Conservation (phyloP, 2,888 invertebrate species). For the Atrina japonica region DNA sequence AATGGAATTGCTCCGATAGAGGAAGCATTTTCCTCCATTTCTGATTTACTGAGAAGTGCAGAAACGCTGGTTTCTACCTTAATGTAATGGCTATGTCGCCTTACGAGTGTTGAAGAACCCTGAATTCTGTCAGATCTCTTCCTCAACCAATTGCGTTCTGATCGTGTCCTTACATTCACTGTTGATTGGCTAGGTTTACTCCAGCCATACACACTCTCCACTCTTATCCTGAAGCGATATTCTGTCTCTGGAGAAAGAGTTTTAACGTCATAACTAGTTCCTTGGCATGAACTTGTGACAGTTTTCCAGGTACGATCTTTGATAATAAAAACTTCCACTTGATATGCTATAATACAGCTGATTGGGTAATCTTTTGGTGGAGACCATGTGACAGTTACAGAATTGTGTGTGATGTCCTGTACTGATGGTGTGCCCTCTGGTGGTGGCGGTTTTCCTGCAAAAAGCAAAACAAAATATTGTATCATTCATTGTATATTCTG, state of each 20-base stretch:
- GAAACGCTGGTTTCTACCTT: constrained; percentile 57
- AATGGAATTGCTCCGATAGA: constrained; percentile 58
- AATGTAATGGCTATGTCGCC: constrained; percentile 60
- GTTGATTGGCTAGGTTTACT: constrained; percentile 68
- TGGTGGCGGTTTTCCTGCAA: constrained; percentile 69
- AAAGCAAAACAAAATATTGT: constrained; percentile 17
- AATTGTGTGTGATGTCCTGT: constrained; percentile 69
- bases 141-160: constrained; percentile 23
- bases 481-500: not conserved
- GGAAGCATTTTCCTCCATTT: constrained; percentile 45
- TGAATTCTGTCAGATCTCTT: constrained; percentile 46
- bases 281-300: constrained; percentile 70
- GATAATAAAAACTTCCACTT: constrained; percentile 60
- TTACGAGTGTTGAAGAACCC: constrained; percentile 49
- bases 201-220: constrained; percentile 68
- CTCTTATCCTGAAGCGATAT: constrained; percentile 69
- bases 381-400: constrained; percentile 76
- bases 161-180: constrained; percentile 76
- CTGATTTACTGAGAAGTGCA: constrained; percentile 54
- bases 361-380: constrained; percentile 71
- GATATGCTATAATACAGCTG: constrained; percentile 61
- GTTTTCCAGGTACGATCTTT: constrained; percentile 63
- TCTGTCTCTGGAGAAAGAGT: constrained; percentile 62
- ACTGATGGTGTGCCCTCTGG: constrained; percentile 65
- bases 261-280: constrained; percentile 65